phyloP scores from a whole-genome alignment of 1,140 invertebrate species.

The Cyphomyrmex costatus region DNA sequence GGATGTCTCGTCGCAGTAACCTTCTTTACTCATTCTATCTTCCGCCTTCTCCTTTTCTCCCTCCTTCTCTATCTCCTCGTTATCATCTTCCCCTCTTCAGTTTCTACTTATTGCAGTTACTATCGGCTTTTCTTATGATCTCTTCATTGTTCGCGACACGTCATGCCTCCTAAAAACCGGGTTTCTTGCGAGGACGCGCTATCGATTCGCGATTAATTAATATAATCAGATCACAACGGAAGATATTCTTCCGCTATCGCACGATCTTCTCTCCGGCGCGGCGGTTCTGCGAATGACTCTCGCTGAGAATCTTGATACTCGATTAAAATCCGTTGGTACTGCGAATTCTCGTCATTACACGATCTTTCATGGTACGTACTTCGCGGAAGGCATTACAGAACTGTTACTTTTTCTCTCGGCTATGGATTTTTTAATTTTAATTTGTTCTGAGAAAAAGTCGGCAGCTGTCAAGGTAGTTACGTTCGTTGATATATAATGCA shows the following conservation, averaged over 20 bases:
- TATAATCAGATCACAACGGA: constrained; percentile 41
- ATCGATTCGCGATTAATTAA: constrained; percentile 64
- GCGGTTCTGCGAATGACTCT: constrained; percentile 29
- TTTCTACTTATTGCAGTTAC: constrained; percentile 62
- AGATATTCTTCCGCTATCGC: constrained; percentile 50
- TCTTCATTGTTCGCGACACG: constrained; percentile 14
- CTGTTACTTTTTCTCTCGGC: constrained; percentile 5
- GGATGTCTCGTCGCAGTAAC: constrained; percentile 51
- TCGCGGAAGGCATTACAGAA: not conserved
- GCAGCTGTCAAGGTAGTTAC: not conserved
- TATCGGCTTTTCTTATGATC: constrained; percentile 38
- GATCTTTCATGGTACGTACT: not conserved
- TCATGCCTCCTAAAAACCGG: constrained; percentile 4
- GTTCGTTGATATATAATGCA: constrained; percentile 1
- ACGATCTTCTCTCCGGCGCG: constrained; percentile 16
- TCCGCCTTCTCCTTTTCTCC: not conserved
- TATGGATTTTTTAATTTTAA: constrained; percentile 13
- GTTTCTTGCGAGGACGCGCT: constrained; percentile 36
- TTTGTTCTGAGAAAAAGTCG: not conserved
- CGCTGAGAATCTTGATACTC: constrained; percentile 21
- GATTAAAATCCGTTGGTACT: not conserved
- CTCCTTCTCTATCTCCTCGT: not conserved
- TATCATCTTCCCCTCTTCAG: not conserved
- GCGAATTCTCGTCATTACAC: constrained; percentile 21
- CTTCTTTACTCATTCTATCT: constrained; percentile 34